A percentile compares a stretch with the other conserved stretches of the same genome.
Conservation (phyloP, 2,113 vertebrate species). For the Peromyscus polionotus region DNA sequence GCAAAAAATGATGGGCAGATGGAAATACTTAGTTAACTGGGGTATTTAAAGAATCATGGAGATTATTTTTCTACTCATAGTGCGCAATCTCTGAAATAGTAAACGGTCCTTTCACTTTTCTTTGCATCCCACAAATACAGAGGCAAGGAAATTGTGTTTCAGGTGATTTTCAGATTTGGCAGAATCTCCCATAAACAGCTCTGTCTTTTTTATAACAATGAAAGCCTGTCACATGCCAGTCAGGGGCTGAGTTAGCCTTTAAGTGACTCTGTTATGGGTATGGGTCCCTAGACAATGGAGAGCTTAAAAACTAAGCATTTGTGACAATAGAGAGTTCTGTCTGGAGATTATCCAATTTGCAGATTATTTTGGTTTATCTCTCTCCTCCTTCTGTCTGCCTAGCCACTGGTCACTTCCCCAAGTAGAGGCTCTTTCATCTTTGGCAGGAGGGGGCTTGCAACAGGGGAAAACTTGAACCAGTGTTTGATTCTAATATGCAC, state of each 20-base stretch:
- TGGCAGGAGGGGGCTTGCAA: neutral
- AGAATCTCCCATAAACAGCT: conserved; percentile 55
- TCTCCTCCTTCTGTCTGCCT: conserved; percentile 30
- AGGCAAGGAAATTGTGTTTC: neutral
- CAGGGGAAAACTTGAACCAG: neutral
- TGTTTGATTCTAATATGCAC: neutral
- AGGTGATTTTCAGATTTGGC: conserved; percentile 23
- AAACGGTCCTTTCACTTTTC: neutral
- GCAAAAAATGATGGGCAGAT: neutral
- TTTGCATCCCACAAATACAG: neutral
- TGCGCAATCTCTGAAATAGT: neutral
- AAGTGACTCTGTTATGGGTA: neutral
- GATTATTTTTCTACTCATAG: neutral
- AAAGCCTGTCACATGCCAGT: neutral
- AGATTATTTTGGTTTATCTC: conserved; percentile 25
- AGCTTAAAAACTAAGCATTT: conserved; percentile 36
- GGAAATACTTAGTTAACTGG: conserved; percentile 37
- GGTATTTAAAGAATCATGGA: neutral
- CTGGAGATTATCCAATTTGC: conserved; percentile 38
- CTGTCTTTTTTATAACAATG: neutral
- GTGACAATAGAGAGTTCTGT: neutral
- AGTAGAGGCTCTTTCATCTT: neutral
- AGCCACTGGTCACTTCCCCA: neutral
- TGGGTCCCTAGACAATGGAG: neutral
- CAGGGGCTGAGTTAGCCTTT: neutral